Base-by-base conservation (phyloP, 2,797 vertebrate genomes). In the Staurois parvus region DNA sequence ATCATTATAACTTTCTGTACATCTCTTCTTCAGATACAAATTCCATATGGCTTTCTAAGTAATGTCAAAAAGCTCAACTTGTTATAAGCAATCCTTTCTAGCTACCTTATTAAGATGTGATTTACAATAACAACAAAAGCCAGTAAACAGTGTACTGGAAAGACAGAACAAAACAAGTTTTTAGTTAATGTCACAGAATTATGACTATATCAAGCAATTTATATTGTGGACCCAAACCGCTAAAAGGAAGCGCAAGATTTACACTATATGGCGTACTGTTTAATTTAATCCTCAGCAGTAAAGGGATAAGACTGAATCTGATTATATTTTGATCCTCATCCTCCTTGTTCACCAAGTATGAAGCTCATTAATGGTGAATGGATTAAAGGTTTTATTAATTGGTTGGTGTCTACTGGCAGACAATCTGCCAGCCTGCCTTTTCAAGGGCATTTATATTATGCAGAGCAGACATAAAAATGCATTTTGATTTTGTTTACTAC, bases 261-360 rank as follows among this genome's bases (percentile, higher is more conserved):
- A 90, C 88, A 88, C 48, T 66, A 32, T 29, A 73, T 72, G 28
- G 28, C 48, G 76, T 62, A 72, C 90, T 89, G 89, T 90, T 89
- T 90, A 89, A 90, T 90, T 91, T 89, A 90, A 91, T 92, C 89
- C 89, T 88, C 90, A 89, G 90, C 86, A 90, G 88, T 90, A 90
- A 91, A 88, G 91, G 87, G 92, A 91, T 92, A 91, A 89, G 90
- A 86, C 89, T 89, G 89, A 88, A 91, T 90, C 89, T 89, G 91
- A 91, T 92, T 91, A 93, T 89, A 87, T 90, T 91, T 90, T 91
- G 89, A 93, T 89, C 87, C 69, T 73, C 56, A 74, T n/a, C 72
- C 24, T 79, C 40, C 70, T 79, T 79, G 70, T 66, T 85, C 72
- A 68, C 70, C 28, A 42, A 79, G 76, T 70, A 79, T 73, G 56